Evolutionary conservation across 1,140 invertebrate species (phyloP).

Genomic region (Ostrea edulis): DNA sequence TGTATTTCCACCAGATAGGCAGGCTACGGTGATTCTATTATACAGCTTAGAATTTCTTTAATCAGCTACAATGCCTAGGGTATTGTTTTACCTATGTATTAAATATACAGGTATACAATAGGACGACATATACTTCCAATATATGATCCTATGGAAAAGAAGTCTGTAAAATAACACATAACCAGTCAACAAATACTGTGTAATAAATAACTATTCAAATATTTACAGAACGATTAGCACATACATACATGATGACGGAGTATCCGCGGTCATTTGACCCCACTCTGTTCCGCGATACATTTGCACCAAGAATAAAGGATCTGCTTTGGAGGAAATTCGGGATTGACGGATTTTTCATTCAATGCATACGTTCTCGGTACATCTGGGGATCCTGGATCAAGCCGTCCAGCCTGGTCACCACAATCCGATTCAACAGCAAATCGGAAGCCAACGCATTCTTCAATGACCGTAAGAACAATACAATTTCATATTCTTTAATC

Average conservation of each 20-base stretch:
- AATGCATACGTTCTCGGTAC: not conserved
- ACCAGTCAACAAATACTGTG: no score
- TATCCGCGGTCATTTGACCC: not conserved
- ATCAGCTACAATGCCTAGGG: no score
- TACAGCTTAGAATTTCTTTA: no score
- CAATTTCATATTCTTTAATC: no score
- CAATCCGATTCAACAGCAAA: not conserved
- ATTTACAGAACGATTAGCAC: not conserved
- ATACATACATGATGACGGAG: constrained; percentile 2
- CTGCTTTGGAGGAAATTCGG: not conserved
- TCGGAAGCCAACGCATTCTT: not conserved
- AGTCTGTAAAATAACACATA: no score
- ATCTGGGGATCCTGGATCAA: constrained; percentile 6
- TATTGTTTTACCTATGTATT: no score
- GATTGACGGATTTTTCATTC: not conserved
- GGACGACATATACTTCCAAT: no score
- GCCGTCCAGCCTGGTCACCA: not conserved
- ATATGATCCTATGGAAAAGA: no score
- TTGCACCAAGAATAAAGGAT: not conserved
- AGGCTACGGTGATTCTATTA: no score
- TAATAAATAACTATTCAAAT: not conserved
- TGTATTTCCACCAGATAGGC: no score
- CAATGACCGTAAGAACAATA: constrained; percentile 2
- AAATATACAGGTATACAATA: no score
- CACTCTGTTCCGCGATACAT: not conserved